Evolutionary conservation across 2,797 vertebrate species (phyloP).

Genomic region (Rhinophrynus dorsalis): DNA sequence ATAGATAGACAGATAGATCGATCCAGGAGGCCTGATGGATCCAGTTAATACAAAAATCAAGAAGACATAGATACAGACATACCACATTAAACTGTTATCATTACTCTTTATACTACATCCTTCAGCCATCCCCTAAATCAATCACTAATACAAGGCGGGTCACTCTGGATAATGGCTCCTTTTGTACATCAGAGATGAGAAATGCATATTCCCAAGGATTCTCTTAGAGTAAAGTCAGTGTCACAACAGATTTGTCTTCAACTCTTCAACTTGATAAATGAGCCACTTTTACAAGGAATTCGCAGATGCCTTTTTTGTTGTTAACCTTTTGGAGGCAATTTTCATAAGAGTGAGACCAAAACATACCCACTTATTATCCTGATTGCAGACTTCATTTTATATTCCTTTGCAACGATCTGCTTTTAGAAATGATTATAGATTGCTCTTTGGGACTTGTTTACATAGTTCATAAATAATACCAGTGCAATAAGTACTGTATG

Average conservation of each 20-base stretch:
- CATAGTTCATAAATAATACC: not conserved
- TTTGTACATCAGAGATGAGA: not conserved
- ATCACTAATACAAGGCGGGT: not conserved
- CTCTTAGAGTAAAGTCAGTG: not conserved
- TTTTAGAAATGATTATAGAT: not conserved
- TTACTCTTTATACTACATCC: constrained; percentile 8
- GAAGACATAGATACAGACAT: not conserved
- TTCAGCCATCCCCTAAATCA: constrained; percentile 4
- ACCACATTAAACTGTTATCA: constrained; percentile 9
- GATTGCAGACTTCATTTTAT: not conserved
- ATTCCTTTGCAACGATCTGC: no score
- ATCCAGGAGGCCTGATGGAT: no score
- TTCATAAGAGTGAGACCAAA: not conserved
- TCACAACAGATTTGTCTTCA: not conserved
- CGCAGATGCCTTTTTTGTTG: not conserved
- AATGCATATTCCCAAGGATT: not conserved
- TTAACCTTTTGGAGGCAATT: not conserved
- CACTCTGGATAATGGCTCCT: not conserved
- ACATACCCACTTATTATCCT: not conserved
- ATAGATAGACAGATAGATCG: no score
- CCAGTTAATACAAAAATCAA: no score
- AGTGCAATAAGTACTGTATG: not conserved
- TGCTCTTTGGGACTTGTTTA: not conserved
- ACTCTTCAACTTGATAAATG: constrained; percentile 7
- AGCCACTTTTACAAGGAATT: not conserved